Evolutionary conservation across 2,113 vertebrate genomes (phyloP), one percentile per base, ranked within the genome.

Genomic region (Mastomys natalensis): DNA sequence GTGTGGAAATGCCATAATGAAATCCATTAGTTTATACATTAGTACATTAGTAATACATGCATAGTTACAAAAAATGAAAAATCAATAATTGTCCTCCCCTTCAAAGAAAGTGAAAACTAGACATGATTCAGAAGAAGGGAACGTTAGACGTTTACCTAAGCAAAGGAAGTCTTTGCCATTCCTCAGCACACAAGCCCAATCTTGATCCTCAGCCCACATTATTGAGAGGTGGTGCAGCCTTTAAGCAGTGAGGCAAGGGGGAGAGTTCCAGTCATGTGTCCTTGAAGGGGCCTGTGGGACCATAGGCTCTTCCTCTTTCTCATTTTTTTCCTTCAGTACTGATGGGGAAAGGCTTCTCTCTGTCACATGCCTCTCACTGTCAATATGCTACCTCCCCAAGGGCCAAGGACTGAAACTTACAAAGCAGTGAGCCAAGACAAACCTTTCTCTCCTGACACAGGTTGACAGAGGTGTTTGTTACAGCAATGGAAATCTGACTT

Each of bases 281-380:
- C 21, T 43, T 55, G 7, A 70, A 24, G 13, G 22, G 29, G 5
- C 34, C 26, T 8, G 1, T 8, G 29, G 15, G 2, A 31, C 31
- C 9, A 31, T 29, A n/a, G 40, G 3, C 21, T 31, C 29, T 43
- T 24, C 12, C 37, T 29, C 24, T 66, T 24, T 1, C 13, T 87
- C 37, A 53, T 37, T 34, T 43, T 43, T 43, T 53, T 15, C n/a
- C 37, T 68, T 68, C 26, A 40, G 8, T 15, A 6, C 16, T 72
- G 22, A 15, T 6, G 45, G 34, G 22, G 10, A 72, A 17, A 77
- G 84, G 17, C 45, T 77, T 53, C 22, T 9, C 37, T 66, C 58
- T 76, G 8, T 1, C 43, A 6, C 0, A 26, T 5, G 4, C 7
- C n/a, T 34, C 8, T 64, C 8, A 10, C 21, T 48, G 11, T 9